A percentile compares a stretch with the other conserved stretches of the same genome.
Conservation (phyloP, 2,113 vertebrate genomes). For the Dolichotis patagonum region DNA sequence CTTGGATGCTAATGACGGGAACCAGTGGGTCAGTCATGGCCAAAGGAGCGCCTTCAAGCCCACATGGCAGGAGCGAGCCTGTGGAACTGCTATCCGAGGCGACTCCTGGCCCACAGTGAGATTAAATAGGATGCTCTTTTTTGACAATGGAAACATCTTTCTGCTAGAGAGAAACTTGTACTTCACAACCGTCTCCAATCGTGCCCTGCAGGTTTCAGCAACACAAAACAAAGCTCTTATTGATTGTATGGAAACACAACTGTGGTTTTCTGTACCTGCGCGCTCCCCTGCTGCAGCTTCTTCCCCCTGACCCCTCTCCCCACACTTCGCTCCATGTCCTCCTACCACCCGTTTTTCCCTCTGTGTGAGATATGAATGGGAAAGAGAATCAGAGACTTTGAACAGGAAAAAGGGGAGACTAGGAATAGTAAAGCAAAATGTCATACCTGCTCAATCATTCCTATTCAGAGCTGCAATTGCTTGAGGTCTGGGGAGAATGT, state of each 20-base stretch:
- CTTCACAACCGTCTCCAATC: slow-evolving; percentile 17
- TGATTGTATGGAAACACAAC: slow-evolving; percentile 65
- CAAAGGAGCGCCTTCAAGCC: not conserved
- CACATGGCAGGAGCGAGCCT: not conserved
- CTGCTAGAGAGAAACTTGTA: slow-evolving; percentile 69
- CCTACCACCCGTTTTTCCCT: not conserved
- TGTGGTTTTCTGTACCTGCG: slow-evolving; percentile 40
- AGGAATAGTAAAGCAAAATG: not conserved
- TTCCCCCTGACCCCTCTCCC: not conserved
- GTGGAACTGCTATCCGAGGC: rapidly evolving
- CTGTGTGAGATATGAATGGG: not conserved
- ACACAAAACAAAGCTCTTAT: slow-evolving; percentile 66
- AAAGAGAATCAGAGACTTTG: not conserved
- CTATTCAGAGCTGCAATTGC: not conserved
- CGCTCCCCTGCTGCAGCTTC: not conserved
- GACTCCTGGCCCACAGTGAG: not conserved
- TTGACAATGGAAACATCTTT: slow-evolving; percentile 68
- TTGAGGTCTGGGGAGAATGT: not conserved
- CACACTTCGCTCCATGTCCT: not conserved
- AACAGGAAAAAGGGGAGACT: not conserved
- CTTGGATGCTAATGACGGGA: not conserved
- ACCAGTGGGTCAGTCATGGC: slow-evolving; percentile 26
- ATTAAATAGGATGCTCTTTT: not conserved
- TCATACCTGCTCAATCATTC: not conserved
- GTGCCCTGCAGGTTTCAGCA: slow-evolving; percentile 74